Conservation (phyloP, 1,140 invertebrate genomes). For the Diabrotica undecimpunctata region DNA sequence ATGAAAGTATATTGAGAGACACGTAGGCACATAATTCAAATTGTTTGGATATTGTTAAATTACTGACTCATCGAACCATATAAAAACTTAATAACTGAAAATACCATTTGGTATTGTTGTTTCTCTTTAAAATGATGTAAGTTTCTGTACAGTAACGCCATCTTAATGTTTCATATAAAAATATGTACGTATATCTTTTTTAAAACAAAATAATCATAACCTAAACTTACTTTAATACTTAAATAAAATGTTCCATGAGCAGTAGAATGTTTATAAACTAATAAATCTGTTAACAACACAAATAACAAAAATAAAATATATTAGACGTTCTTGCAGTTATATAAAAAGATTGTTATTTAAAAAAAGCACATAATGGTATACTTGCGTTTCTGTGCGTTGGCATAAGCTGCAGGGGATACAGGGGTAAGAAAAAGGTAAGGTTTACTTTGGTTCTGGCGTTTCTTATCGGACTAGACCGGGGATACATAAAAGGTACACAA, state of each 20-base stretch:
- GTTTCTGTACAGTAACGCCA: no score
- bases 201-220: not conserved
- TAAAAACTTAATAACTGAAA: no score
- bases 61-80: no score
- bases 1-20: no score
- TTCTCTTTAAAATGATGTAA: no score
- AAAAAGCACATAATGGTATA: conserved; percentile 26
- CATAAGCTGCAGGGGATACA: conserved; percentile 28
- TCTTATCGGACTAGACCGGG: conserved; percentile 16
- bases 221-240: not conserved
- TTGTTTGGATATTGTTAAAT: no score
- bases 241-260: not conserved
- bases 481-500: not conserved
- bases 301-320: conserved; percentile 30
- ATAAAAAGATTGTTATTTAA: conserved; percentile 6
- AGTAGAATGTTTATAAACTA: conserved; percentile 14
- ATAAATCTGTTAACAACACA: conserved; percentile 27
- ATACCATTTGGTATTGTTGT: no score
- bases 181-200: not conserved
- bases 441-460: conserved; percentile 4
- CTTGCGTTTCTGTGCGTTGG: conserved; percentile 35
- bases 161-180: no score
- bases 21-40: no score
- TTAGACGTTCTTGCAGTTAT: conserved; percentile 20
- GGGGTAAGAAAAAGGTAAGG: conserved; percentile 10